Conservation (phyloP, 2,888 invertebrate species). For the Trichopria drosophilae region DNA sequence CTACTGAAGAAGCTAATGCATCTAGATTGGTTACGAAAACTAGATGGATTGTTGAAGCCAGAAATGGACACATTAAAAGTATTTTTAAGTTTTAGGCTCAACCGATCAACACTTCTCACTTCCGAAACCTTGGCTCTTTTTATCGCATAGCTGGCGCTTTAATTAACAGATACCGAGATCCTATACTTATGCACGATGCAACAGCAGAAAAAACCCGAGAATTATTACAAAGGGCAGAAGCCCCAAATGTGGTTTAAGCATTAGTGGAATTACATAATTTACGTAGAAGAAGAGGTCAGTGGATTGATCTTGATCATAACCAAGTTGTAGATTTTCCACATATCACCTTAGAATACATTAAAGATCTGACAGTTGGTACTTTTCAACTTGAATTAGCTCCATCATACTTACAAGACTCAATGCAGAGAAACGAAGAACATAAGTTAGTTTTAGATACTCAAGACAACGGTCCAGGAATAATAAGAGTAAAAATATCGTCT, state of each 20-base stretch:
- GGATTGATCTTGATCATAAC: not conserved
- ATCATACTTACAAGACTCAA: conserved; percentile 6
- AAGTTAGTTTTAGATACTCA: conserved; percentile 3
- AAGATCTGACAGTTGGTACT: conserved; percentile 4
- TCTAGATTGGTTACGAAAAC: no score
- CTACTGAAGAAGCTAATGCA: conserved; percentile 17
- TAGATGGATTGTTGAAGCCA: no score
- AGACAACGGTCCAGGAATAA: conserved; percentile 4
- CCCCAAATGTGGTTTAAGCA: conserved; percentile 7
- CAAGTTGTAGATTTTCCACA: conserved; percentile 8
- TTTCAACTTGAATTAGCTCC: conserved; percentile 13
- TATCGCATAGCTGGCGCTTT: conserved; percentile 9
- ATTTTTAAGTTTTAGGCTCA: conserved; percentile 20
- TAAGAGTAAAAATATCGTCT: conserved; percentile 11
- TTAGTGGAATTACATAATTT: conserved; percentile 10
- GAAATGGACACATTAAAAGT: no score
- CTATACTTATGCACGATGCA: conserved; percentile 7
- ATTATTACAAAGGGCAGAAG: not conserved
- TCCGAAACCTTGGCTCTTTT: conserved; percentile 9
- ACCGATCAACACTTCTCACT: conserved; percentile 2
- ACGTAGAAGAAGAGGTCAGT: conserved; percentile 2
- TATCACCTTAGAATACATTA: conserved; percentile 3
- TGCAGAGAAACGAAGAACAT: conserved; percentile 1
- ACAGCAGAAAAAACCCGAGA: conserved; percentile 4
- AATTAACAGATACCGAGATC: conserved; percentile 12